Conservation (phyloP, 2,797 vertebrate genomes). For the Poecilia wingei region DNA sequence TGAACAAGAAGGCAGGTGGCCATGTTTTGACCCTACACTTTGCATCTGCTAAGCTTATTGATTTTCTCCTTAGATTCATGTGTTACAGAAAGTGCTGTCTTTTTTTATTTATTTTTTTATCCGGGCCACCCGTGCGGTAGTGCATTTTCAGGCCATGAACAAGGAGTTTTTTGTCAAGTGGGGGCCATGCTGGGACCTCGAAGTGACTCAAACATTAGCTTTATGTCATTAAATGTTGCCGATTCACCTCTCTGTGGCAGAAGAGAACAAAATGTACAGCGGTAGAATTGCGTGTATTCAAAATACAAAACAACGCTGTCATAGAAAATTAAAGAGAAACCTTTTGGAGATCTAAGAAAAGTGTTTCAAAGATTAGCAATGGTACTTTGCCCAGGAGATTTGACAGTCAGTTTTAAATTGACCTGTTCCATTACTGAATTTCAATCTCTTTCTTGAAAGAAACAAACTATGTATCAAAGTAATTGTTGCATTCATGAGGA, state of each 20-base stretch:
- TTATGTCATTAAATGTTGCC: not conserved
- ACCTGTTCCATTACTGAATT: not conserved
- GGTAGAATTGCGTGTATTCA: not conserved
- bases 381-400: not conserved
- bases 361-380: not conserved
- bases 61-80: slow-evolving; percentile 41
- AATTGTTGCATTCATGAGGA: no score
- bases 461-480: no score
- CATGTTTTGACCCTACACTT: slow-evolving; percentile 41
- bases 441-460: no score
- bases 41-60: slow-evolving; percentile 42
- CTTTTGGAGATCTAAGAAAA: not conserved
- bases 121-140: not conserved
- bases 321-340: not conserved
- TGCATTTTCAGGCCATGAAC: not conserved
- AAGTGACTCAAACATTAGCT: not conserved
- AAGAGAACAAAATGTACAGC: not conserved
- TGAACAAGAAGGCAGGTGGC: slow-evolving; percentile 24
- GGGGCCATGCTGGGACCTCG: not conserved
- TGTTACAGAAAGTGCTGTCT: slow-evolving; percentile 4
- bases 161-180: not conserved
- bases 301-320: not conserved
- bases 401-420: not conserved
- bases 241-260: not conserved
- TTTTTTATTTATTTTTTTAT: not conserved